Evolutionary conservation across 2,888 invertebrate genomes (phyloP), one percentile per base, ranked within the genome.

Genomic region (Parnassius apollo): DNA sequence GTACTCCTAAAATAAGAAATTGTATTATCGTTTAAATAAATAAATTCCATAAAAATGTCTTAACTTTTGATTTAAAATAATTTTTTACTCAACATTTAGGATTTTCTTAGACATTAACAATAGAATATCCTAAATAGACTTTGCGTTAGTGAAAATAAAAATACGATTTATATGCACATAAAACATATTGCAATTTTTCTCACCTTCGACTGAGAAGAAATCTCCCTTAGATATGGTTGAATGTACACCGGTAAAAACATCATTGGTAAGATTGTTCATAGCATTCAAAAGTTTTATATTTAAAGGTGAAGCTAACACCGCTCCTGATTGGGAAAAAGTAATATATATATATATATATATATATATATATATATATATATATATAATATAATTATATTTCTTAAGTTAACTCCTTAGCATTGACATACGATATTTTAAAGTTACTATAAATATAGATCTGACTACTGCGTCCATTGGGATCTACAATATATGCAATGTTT

Each of bases 141-240:
- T 57, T 18, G 51, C 44, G 9, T 7, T 7, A 46, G 12, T 9
- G 42, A 50, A 50, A 11, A 12, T 9, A 8, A n/a, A 12, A 13
- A 50, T 2, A 50, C 9, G 9, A 13, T 12, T 50, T 50, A n/a
- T 13, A 4, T 25, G 25, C 3, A 50, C 50, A 50, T 2, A 46
- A 8, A 18, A 12, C 45, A 9, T 42, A 12, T 54, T 59, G n/a
- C 11, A 53, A n/a, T 56, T 25, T 46, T 1, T 4, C 10, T 49
- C n/a, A 66, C 68, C 68, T 56, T 61, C 63, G 9, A 66, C 56
- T 2, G 68, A 61, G 46, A 50, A 61, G n/a, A 48, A 68, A 42
- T 68, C 61, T 48, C 68, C 68, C 51, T 66, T 68, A 9, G 68
- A 66, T 13, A 65, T 62, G 7, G 63, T 63, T 0, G 68, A 60